Percentiles rank a stretch among this genome's conserved stretches.
Conservation (phyloP, 2,113 vertebrate species). For the Condylura cristata region DNA sequence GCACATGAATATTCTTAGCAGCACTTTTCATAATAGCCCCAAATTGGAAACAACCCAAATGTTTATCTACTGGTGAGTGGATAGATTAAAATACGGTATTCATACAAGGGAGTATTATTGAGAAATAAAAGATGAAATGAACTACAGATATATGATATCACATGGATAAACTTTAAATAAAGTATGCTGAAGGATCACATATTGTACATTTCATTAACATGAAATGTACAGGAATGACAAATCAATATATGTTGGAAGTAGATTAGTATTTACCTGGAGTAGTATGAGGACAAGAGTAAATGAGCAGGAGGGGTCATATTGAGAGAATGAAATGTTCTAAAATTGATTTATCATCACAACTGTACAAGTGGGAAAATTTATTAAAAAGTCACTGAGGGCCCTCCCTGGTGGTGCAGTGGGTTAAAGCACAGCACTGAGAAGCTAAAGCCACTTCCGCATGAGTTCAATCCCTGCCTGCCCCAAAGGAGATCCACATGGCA, state of each 20-base stretch:
- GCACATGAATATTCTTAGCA: not conserved
- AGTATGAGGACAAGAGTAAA: not conserved
- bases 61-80: not conserved
- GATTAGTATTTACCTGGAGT: not conserved
- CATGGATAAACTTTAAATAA: not conserved
- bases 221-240: not conserved
- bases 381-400: not conserved
- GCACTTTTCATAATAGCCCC: not conserved
- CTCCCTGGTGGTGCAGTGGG: too few relatives aligned
- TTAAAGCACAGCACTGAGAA: too few relatives aligned
- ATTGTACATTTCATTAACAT: not conserved
- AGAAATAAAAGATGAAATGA: not conserved
- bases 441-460: too few relatives aligned
- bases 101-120: not conserved
- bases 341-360: not conserved
- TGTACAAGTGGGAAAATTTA: not conserved
- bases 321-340: not conserved
- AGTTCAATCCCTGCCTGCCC: too few relatives aligned
- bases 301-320: not conserved
- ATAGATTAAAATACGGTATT: not conserved
- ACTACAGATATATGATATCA: not conserved
- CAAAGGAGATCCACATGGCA: too few relatives aligned
- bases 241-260: not conserved
- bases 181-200: not conserved
- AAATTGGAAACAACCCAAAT: not conserved